Conservation (phyloP, 2,888 invertebrate genomes). For the Teleogryllus oceanicus region DNA sequence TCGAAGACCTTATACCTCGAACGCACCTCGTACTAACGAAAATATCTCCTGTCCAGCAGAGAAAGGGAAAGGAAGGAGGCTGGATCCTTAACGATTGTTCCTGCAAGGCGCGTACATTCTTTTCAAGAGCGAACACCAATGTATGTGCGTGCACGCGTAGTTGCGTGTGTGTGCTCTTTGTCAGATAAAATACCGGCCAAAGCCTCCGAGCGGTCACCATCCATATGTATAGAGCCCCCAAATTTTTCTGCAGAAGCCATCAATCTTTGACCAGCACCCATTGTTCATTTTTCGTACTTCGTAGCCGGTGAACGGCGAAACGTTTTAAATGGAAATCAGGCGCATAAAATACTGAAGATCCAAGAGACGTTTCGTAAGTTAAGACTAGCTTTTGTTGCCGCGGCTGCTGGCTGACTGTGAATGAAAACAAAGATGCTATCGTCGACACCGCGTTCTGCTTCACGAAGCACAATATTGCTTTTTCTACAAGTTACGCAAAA, state of each 20-base stretch:
- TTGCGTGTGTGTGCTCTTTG: not conserved
- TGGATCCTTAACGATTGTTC: no score
- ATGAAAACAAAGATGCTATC: constrained; percentile 8
- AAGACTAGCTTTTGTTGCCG: not conserved
- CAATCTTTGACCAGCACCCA: constrained; percentile 3
- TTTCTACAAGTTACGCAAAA: not conserved
- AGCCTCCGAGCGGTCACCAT: not conserved
- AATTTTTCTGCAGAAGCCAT: not conserved
- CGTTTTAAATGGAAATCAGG: constrained; percentile 18
- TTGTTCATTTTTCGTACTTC: not conserved
- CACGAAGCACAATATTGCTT: not conserved
- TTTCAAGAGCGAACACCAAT: not conserved
- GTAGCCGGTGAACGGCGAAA: not conserved
- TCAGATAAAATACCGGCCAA: not conserved
- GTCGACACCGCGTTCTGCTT: not conserved
- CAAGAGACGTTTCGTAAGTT: not conserved
- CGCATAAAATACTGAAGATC: not conserved
- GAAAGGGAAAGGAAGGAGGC: no score
- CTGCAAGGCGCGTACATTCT: not conserved
- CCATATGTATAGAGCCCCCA: not conserved
- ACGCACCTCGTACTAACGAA: no score
- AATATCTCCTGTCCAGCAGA: no score
- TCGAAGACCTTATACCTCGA: no score
- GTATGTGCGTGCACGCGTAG: not conserved
- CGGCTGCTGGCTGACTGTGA: not conserved